phyloP scores from a whole-genome alignment of 92 coral and sea anemone species.

The Porites rus region DNA sequence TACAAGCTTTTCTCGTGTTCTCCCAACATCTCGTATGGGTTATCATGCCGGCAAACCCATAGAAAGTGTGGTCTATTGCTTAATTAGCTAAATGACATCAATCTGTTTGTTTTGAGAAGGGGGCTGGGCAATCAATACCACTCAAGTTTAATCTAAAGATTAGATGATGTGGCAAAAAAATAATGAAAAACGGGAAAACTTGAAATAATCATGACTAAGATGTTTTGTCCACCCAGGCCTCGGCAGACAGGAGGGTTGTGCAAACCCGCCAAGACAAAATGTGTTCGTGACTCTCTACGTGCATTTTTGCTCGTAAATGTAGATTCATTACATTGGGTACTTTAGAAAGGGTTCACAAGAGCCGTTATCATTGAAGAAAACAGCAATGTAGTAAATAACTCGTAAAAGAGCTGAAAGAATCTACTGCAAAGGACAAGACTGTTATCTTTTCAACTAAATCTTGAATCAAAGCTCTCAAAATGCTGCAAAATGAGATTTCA shows the following conservation, averaged over 20 bases:
- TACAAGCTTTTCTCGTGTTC: no score
- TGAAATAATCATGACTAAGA: background rate
- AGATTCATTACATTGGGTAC: no score
- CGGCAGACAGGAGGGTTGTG: no score
- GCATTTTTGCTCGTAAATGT: no score
- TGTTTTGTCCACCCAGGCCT: no score
- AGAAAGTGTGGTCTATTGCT: background rate
- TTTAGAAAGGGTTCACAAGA: no score
- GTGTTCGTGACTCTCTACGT: background rate
- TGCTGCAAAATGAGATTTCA: background rate
- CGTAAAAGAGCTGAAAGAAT: background rate
- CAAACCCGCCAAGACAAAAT: background rate
- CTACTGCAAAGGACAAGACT: background rate
- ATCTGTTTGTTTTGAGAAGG: constrained; percentile 26
- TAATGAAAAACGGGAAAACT: background rate
- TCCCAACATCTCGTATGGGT: no score
- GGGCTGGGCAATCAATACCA: constrained; percentile 19
- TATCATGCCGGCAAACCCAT: no score
- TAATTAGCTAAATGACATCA: background rate
- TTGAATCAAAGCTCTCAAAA: background rate
- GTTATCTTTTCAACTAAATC: background rate
- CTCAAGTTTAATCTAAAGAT: background rate
- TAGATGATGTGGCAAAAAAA: constrained; percentile 18
- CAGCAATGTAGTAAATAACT: background rate
- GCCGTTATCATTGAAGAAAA: no score